Conservation (phyloP, 2,888 invertebrate species). For the Torymus aiolomorphi region DNA sequence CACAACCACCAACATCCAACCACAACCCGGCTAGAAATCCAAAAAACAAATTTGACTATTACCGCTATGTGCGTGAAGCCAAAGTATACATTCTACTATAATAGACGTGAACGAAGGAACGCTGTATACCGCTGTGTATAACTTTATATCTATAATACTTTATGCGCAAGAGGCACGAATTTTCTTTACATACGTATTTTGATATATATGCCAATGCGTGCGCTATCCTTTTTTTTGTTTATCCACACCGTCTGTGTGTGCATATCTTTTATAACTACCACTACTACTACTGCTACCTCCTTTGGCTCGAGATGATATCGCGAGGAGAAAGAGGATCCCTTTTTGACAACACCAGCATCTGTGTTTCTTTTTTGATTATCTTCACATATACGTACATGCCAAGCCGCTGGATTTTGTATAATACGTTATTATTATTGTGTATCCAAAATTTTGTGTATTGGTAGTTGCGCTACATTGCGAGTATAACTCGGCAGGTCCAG, state of each 20-base stretch:
- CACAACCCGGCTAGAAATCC: conserved; percentile 4
- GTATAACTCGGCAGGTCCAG: neutral
- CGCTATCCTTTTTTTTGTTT: neutral
- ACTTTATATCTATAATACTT: too few species aligned
- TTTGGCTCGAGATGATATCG: too few species aligned
- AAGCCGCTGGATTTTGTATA: too few species aligned
- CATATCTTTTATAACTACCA: neutral
- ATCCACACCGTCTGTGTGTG: neutral
- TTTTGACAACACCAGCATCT: too few species aligned
- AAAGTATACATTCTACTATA: neutral
- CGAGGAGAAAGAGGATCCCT: conserved; percentile 3
- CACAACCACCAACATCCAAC: conserved; percentile 12
- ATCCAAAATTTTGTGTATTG: too few species aligned
- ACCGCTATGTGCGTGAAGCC: neutral
- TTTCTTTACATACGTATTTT: neutral
- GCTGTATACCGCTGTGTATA: neutral
- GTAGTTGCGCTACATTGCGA: too few species aligned
- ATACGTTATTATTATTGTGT: too few species aligned
- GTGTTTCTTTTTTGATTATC: too few species aligned
- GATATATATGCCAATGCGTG: neutral
- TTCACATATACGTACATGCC: too few species aligned
- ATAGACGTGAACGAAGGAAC: neutral
- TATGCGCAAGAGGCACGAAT: conserved; percentile 19
- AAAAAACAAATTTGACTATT: conserved; percentile 18
- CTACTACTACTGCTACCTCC: too few species aligned